Conservation (phyloP, 2,113 vertebrate genomes). For the Naja naja region DNA sequence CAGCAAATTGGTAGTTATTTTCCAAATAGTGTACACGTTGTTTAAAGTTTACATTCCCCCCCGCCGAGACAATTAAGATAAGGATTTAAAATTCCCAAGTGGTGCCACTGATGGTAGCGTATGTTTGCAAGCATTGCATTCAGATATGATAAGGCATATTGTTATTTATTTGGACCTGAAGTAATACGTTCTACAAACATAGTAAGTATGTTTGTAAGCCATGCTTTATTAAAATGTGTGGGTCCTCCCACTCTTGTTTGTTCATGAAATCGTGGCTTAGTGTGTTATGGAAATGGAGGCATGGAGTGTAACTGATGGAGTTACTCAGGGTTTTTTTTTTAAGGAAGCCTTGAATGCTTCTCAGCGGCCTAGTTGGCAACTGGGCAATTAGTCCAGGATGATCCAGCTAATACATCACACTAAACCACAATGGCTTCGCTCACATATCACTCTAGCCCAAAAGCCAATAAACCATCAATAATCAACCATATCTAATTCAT, state of each 20-base stretch:
- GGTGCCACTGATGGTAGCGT: background rate
- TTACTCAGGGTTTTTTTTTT: background rate
- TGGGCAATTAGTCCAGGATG: background rate
- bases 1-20: background rate
- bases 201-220: background rate
- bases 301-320: background rate
- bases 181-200: background rate
- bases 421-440: background rate
- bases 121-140: background rate
- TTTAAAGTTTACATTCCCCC: background rate
- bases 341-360: background rate
- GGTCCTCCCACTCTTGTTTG: background rate
- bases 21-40: background rate
- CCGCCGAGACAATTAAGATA: background rate
- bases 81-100: background rate
- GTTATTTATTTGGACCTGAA: background rate
- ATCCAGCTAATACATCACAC: background rate
- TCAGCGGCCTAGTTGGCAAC: background rate
- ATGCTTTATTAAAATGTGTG: background rate
- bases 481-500: background rate
- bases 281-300: background rate
- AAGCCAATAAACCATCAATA: background rate
- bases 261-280: background rate
- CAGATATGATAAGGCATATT: background rate
- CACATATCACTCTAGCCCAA: background rate